Base-by-base conservation (phyloP, 2,888 invertebrate species). In the Torymus tubicola region DNA sequence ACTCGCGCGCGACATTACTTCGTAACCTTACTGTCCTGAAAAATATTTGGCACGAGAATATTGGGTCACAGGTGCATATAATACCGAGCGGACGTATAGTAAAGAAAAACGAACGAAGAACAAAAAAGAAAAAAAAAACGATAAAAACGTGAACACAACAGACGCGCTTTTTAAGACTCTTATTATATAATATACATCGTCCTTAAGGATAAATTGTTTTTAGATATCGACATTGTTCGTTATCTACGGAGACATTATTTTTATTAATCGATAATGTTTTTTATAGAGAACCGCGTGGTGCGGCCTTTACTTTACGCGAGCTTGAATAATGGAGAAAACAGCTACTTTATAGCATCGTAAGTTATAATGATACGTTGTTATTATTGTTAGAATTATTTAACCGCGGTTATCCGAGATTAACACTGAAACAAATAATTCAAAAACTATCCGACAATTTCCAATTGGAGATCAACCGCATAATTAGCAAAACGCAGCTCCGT, bases 41-140 rank as follows among this genome's bases (percentile, higher is more conserved):
- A 74, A 69, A 50, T 53, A 63, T 74, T 80, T 74, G 79, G 79
- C 79, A 80, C 79, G 53, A 70, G 52, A 70, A 55, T 63, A 69
- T 73, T 11, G 74, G 73, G 57, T 53, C 64, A 31, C 79, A 74
- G 74, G 64, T 75, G 75, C 31, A 31, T 16, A 21, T 16, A 21
- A 75, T 80, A 31, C 12, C 52, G 55, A 64, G 21, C 24, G 77
- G 31, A 50, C 61, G 68, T 68, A n/a, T 14, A 69, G 13, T 10
- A 67, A 67, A 61, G 8, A 60, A 58, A 67, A 70, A 58, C 2
- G 55, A 58, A 70, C 5, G 50, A 14, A 24, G 13, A 24, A 60
- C 58, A 12, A 50, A 24, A 64, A 57, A 60, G 12, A 71, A 21
- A 13, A 60, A n/a, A 11, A 16, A 65, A 65, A 61, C 13, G 58